phyloP scores from a whole-genome alignment of 1,140 invertebrate species.

The Drosophila paulistorum region DNA sequence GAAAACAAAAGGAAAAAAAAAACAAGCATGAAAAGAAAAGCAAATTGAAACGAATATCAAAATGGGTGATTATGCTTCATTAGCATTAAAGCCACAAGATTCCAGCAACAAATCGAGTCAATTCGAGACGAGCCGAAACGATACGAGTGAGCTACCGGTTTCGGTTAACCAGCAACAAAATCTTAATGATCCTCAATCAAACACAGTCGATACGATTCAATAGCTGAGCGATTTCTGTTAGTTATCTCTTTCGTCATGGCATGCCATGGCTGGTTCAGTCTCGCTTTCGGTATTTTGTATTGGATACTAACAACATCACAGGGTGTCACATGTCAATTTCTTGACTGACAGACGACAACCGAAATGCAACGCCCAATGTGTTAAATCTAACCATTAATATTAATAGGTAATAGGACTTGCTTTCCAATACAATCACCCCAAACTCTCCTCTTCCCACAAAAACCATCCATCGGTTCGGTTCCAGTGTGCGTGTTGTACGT shows the following conservation, averaged over 20 bases:
- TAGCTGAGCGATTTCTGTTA: slow-evolving; percentile 34
- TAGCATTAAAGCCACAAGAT: slow-evolving; percentile 55
- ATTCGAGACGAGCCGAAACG: slow-evolving; percentile 18
- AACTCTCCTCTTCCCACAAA: too few species aligned
- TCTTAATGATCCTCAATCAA: slow-evolving; percentile 65
- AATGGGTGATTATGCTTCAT: slow-evolving; percentile 49
- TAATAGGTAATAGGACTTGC: slow-evolving; percentile 60
- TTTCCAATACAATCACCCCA: background rate
- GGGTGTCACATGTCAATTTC: slow-evolving; percentile 79
- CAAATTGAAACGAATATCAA: slow-evolving; percentile 46
- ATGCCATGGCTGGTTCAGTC: slow-evolving; percentile 27
- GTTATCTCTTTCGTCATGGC: slow-evolving; percentile 66
- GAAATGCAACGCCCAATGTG: slow-evolving; percentile 73
- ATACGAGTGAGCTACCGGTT: too few species aligned
- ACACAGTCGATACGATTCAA: slow-evolving; percentile 27
- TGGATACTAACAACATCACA: slow-evolving; percentile 2
- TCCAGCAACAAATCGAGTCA: slow-evolving; percentile 38
- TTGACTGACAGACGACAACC: slow-evolving; percentile 42
- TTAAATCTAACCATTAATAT: slow-evolving; percentile 81
- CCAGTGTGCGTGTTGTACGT: slow-evolving; percentile 71
- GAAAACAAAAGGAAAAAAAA: slow-evolving; percentile 30
- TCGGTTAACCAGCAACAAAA: slow-evolving; percentile 26
- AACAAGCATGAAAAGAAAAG: slow-evolving; percentile 49
- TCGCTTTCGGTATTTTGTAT: slow-evolving; percentile 4
- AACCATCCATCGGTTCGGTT: slow-evolving; percentile 10